Base-by-base conservation (phyloP, 2,113 vertebrate genomes). In the Seriola rivoliana region DNA sequence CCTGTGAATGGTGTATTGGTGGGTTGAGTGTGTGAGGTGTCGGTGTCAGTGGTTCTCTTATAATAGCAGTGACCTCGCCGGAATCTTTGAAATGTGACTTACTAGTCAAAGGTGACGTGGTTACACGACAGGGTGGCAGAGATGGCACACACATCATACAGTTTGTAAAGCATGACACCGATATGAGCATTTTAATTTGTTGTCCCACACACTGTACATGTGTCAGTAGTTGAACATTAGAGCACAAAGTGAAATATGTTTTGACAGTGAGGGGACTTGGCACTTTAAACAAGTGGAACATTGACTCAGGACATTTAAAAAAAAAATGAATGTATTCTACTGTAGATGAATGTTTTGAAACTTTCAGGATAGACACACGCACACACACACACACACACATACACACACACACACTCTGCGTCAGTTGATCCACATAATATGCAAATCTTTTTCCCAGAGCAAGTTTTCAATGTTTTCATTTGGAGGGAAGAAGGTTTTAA, bases 11-110 rank as follows among this genome's bases (percentile, higher is more conserved):
- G 42, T 68, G 63, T 29, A 9, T 44, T 44, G 7, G 23, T 54
- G 75, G 40, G 36, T 16, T 38, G 36, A 32, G 52, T 17, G 63
- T 34, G 36, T 42, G 73, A 13, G 70, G 48, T 65, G 46, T 19
- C 50, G 23, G 71, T 29, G 32, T 36, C 64, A 19, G 55, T 54
- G 36, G 40, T 57, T 23, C 63, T 78, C 88, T 84, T 74, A 85
- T 85, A 71, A 88, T 91, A 90, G 85, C 62, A 55, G 46, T 38
- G 82, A 89, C 86, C 82, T 79, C 79, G 14, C 8, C 3, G 65
- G 87, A 89, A 89, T 88, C 38, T 76, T 68, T 85, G 38, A 85
- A 76, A 78, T 60, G 73, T 75, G 55, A 44, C 68, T 6, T 4
- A 13, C 25, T 54, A 19, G 88, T 82, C 78, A 52, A 72, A 89